Evolutionary conservation across 2,888 invertebrate species (phyloP).

Genomic region (Tetragonisca angustula): DNA sequence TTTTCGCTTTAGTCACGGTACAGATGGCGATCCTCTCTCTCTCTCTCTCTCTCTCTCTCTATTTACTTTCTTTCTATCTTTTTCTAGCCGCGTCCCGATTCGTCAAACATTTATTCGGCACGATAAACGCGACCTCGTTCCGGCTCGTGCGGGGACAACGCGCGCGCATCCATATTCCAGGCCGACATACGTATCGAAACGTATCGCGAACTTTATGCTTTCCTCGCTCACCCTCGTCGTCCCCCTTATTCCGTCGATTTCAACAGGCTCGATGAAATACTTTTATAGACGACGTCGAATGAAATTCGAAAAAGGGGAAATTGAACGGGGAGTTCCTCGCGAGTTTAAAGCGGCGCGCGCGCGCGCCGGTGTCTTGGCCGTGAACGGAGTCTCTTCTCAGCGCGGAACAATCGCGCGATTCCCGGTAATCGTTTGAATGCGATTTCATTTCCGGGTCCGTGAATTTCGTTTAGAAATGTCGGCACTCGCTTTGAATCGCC

Average conservation of each 20-base stretch:
- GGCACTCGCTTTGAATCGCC: no score
- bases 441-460: background rate
- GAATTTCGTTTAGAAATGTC: no score
- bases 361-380: background rate
- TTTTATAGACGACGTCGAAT: constrained; percentile 45
- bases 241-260: background rate
- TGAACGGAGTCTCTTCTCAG: background rate
- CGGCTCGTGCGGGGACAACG: constrained; percentile 15
- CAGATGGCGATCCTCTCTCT: background rate
- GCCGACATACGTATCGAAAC: constrained; percentile 10
- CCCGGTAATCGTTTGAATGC: background rate
- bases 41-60: background rate
- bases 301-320: constrained; percentile 29
- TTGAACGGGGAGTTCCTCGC: constrained; percentile 9
- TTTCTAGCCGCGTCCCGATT: constrained; percentile 27
- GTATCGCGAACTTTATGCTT: constrained; percentile 48
- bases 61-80: background rate
- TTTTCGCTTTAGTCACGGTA: background rate
- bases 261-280: constrained; percentile 33
- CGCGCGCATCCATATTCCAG: background rate
- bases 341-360: background rate
- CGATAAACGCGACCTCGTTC: constrained; percentile 49
- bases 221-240: background rate
- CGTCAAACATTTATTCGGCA: constrained; percentile 57
- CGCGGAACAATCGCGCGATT: background rate